Conservation (phyloP, 30 jellyfish, hydroid and myxozoan genomes). For the Sanderia malayensis region DNA sequence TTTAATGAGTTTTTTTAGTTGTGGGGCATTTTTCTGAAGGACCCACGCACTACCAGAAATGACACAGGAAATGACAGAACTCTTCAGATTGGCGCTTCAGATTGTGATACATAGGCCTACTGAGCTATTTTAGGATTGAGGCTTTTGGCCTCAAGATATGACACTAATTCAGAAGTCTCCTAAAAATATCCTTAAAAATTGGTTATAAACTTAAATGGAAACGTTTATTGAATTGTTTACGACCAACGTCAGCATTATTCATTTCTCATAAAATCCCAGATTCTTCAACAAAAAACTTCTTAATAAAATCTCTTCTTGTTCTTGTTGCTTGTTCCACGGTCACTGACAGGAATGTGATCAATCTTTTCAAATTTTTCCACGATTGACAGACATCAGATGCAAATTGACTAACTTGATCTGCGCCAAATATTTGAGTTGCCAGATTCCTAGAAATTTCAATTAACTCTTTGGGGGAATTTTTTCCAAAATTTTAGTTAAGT, state of each 20-base stretch:
- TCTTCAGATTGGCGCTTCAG: not conserved
- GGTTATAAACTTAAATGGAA: not conserved
- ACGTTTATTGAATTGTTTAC: not conserved
- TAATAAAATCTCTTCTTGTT: not conserved
- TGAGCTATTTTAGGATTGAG: not conserved
- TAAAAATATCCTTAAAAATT: not conserved
- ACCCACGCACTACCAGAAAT: constrained; percentile 2
- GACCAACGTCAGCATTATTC: not conserved
- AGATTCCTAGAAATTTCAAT: not conserved
- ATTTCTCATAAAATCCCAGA: not conserved
- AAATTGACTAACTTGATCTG: not conserved
- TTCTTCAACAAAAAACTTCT: not conserved
- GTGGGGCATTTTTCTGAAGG: not conserved
- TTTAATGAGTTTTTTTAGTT: not conserved
- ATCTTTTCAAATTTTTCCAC: not conserved
- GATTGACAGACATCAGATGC: not conserved
- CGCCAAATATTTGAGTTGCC: not conserved
- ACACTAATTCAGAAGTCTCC: not conserved
- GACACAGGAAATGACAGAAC: too few relatives aligned
- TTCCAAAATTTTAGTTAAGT: too few relatives aligned
- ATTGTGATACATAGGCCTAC: not conserved
- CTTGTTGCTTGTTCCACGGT: not conserved
- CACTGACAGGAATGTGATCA: not conserved
- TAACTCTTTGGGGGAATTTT: not conserved
- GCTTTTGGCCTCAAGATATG: not conserved